phyloP scores from a whole-genome alignment of 2,888 invertebrate species.

The Anthoptus insignis region DNA sequence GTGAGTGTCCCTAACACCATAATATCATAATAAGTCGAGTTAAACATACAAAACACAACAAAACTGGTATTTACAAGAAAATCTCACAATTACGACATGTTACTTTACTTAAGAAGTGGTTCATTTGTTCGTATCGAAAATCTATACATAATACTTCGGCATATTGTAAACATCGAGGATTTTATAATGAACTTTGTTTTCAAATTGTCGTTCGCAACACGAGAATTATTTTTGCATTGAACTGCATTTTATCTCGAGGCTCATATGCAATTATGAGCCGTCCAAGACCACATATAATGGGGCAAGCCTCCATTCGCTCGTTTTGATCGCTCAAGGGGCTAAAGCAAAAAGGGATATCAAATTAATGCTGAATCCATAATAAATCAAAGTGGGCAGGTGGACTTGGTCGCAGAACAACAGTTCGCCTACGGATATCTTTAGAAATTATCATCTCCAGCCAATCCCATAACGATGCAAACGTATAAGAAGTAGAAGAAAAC shows the following conservation, averaged over 20 bases:
- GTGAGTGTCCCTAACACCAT: too few relatives aligned
- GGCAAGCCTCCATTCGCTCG: constrained; percentile 71
- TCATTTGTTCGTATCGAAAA: too few relatives aligned
- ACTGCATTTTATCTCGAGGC: constrained; percentile 74
- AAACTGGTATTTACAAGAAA: too few relatives aligned
- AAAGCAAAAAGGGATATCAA: constrained; percentile 85
- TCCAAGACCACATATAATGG: constrained; percentile 82
- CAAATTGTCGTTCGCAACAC: constrained; percentile 34
- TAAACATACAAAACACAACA: too few relatives aligned
- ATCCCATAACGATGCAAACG: constrained; percentile 51
- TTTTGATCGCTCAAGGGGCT: constrained; percentile 83
- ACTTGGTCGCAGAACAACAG: constrained; percentile 74
- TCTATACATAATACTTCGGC: not conserved
- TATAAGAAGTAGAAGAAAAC: too few relatives aligned
- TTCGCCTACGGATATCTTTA: constrained; percentile 82
- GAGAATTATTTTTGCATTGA: constrained; percentile 69
- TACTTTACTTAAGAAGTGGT: too few relatives aligned
- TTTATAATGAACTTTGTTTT: constrained; percentile 6
- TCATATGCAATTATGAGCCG: constrained; percentile 84
- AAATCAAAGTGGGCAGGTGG: constrained; percentile 86
- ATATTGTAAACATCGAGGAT: not conserved
- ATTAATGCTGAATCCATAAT: constrained; percentile 87
- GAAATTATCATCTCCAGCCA: constrained; percentile 77
- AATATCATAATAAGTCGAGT: too few relatives aligned
- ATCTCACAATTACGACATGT: too few relatives aligned